Percentiles rank a stretch among this genome's conserved stretches.
Evolutionary conservation across 2,888 invertebrate species (phyloP).

Genomic region (Notodonta ziczac): DNA sequence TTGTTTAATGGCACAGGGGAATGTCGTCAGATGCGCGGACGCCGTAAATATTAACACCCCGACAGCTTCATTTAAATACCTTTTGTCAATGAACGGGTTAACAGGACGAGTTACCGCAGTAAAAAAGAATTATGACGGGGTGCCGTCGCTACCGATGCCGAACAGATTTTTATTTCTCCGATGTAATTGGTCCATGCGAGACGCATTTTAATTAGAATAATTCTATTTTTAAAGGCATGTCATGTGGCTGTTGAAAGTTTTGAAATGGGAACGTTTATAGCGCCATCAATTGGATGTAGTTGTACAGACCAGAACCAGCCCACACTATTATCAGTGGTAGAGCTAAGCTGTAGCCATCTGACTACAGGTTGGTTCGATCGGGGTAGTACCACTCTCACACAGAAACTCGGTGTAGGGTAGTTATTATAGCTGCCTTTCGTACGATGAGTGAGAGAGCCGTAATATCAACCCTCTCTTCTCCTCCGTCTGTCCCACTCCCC

Average conservation of each 20-base stretch:
- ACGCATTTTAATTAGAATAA: conserved; percentile 76
- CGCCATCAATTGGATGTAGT: too few species aligned
- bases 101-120: conserved; percentile 67
- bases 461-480: too few species aligned
- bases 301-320: too few species aligned
- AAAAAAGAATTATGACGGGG: conserved; percentile 80
- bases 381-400: too few species aligned
- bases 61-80: conserved; percentile 85
- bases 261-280: neutral
- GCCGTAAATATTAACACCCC: conserved; percentile 78
- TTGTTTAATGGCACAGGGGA: conserved; percentile 62
- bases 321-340: too few species aligned
- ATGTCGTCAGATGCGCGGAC: conserved; percentile 57
- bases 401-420: too few species aligned
- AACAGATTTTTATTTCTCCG: conserved; percentile 57
- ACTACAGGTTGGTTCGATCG: too few species aligned
- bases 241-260: conserved; percentile 22
- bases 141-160: conserved; percentile 61
- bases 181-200: conserved; percentile 71
- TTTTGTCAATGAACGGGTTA: conserved; percentile 85
- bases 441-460: too few species aligned
- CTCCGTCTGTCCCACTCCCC: too few species aligned
- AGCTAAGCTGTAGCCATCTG: too few species aligned
- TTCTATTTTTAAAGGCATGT: conserved; percentile 24
- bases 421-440: too few species aligned